Evolutionary conservation across 1,140 invertebrate species (phyloP).

Genomic region (Drosophila yakuba): DNA sequence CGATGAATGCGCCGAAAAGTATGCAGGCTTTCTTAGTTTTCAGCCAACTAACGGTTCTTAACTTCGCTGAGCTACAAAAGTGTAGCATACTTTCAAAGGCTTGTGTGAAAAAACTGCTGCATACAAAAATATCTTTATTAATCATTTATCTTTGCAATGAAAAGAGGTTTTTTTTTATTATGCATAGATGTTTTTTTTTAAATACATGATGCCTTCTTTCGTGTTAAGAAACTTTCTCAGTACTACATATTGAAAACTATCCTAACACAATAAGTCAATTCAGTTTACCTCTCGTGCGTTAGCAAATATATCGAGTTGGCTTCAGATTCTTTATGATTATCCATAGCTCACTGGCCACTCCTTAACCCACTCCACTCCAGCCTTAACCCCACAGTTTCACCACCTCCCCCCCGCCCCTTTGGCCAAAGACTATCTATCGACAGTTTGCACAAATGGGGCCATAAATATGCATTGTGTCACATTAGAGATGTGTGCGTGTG

Average conservation of each 20-base stretch:
- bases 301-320: conserved; percentile 25
- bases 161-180: too few species aligned
- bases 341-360: conserved; percentile 29
- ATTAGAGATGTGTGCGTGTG: conserved; percentile 51
- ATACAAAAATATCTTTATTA: too few species aligned
- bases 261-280: conserved; percentile 14
- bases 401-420: not conserved
- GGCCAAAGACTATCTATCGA: conserved; percentile 42
- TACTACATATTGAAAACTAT: not conserved
- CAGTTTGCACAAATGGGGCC: conserved; percentile 59
- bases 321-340: conserved; percentile 40
- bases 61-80: not conserved
- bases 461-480: conserved; percentile 83
- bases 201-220: not conserved
- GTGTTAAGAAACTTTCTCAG: not conserved
- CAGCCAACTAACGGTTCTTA: not conserved
- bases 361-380: not conserved
- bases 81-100: not conserved
- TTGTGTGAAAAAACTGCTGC: not conserved
- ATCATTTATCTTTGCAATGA: too few species aligned
- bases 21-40: not conserved
- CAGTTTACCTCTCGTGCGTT: conserved; percentile 14
- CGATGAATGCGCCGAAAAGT: not conserved
- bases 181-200: too few species aligned
- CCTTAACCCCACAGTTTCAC: not conserved